These are phyloP conservation scores for Atherinomorus stipes DNA, from an alignment of 2,113 vertebrate species.

Conservation along the genomic window DNA sequence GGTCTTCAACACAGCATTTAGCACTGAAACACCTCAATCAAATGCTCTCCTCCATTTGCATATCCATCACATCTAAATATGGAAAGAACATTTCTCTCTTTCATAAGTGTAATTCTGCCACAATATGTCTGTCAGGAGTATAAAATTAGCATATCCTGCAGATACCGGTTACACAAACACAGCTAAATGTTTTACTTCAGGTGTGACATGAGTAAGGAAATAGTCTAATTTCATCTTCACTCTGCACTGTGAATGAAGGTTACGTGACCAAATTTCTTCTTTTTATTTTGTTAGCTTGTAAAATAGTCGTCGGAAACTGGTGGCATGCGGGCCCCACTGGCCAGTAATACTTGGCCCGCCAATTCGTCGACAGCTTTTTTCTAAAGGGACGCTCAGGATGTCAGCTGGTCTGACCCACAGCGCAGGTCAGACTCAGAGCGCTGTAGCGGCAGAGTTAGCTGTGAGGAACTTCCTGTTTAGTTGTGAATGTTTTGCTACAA, in stretches of 20 bases:
- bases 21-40: background rate
- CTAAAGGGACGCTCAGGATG: no score
- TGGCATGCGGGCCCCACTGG: no score
- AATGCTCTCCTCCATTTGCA: slow-evolving; percentile 30
- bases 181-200: slow-evolving; percentile 7
- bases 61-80: slow-evolving; percentile 56
- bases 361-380: no score
- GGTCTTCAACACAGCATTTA: background rate
- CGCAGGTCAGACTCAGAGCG: no score
- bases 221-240: slow-evolving; percentile 4
- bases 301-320: no score
- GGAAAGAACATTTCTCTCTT: slow-evolving; percentile 29
- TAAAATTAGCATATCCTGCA: slow-evolving; percentile 32
- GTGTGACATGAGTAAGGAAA: slow-evolving; percentile 32
- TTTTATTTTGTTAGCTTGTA: no score
- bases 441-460: no score
- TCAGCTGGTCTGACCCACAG: no score
- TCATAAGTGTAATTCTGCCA: slow-evolving; percentile 8
- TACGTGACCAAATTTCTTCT: background rate
- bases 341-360: no score
- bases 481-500: no score
- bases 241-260: background rate
- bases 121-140: background rate
- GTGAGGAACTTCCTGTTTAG: no score
- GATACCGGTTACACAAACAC: slow-evolving; percentile 14